Evolutionary conservation across 2,797 vertebrate genomes (phyloP).

Genomic region (Oryzias sinensis): DNA sequence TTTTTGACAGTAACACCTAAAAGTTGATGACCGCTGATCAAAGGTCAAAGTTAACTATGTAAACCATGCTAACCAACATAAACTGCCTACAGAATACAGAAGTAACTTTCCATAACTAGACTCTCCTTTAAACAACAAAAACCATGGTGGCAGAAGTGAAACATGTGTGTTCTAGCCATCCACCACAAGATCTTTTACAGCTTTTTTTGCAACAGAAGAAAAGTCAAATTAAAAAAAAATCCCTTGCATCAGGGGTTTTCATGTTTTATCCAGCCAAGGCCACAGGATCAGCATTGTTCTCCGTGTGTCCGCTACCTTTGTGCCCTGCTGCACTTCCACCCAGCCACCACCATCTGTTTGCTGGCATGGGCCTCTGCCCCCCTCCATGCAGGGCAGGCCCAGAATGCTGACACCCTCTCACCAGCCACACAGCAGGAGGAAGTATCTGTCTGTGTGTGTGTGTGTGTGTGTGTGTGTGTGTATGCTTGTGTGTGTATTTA

Average conservation of each 20-base stretch:
- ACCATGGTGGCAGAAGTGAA: too few relatives aligned
- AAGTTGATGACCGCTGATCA: too few relatives aligned
- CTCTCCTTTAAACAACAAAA: too few relatives aligned
- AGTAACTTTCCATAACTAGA: too few relatives aligned
- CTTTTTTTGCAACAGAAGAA: constrained; percentile 41
- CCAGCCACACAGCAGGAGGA: constrained; percentile 33
- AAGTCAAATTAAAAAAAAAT: constrained; percentile 19
- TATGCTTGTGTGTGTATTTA: constrained; percentile 5
- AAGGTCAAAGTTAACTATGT: too few relatives aligned
- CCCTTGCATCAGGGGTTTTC: constrained; percentile 60
- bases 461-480: constrained; percentile 16
- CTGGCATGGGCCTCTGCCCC: constrained; percentile 52
- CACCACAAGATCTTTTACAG: neutral
- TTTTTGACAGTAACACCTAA: too few relatives aligned
- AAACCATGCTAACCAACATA: too few relatives aligned
- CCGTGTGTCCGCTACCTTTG: constrained; percentile 43
- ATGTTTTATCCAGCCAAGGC: constrained; percentile 52
- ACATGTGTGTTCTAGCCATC: too few relatives aligned
- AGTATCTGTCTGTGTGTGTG: constrained; percentile 12
- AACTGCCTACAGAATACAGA: too few relatives aligned
- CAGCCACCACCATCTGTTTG: constrained; percentile 70
- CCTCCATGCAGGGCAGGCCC: constrained; percentile 32
- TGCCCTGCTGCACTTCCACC: constrained; percentile 52
- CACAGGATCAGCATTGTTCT: constrained; percentile 38
- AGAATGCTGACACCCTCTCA: constrained; percentile 68